Evolutionary conservation across 2,113 vertebrate genomes (phyloP).

Genomic region (Mionectes macconnelli): DNA sequence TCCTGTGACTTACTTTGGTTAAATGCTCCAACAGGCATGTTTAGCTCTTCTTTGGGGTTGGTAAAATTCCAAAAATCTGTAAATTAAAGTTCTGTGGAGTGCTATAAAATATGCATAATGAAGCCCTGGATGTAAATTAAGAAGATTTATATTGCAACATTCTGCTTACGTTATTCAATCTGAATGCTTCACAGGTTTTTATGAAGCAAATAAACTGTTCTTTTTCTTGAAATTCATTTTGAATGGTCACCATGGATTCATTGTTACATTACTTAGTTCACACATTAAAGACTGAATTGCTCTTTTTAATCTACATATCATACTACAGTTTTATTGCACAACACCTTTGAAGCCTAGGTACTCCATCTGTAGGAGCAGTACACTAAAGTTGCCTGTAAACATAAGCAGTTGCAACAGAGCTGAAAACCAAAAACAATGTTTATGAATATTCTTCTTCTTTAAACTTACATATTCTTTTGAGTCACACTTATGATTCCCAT

Average conservation of each 20-base stretch:
- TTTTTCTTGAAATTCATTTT: constrained; percentile 73
- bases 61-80: constrained; percentile 77
- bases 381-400: neutral
- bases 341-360: constrained; percentile 9
- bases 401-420: neutral
- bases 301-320: constrained; percentile 70
- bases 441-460: neutral
- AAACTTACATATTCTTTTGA: neutral
- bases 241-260: constrained; percentile 74
- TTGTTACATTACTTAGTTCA: constrained; percentile 67
- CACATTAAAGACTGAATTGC: constrained; percentile 67
- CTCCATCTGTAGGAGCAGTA: neutral
- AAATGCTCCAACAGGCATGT: constrained; percentile 79
- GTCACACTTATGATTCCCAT: neutral
- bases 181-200: constrained; percentile 79
- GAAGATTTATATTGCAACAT: constrained; percentile 75
- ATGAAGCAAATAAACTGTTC: constrained; percentile 76
- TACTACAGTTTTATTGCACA: constrained; percentile 54
- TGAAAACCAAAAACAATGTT: neutral
- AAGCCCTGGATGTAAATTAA: constrained; percentile 79
- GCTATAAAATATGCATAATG: constrained; percentile 82
- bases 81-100: constrained; percentile 80
- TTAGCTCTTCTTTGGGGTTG: constrained; percentile 75
- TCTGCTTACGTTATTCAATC: constrained; percentile 77
- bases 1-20: constrained; percentile 73